Evolutionary conservation across 2,113 vertebrate genomes (phyloP), one percentile per base, ranked within the genome.

Genomic region (Peromyscus leucopus): DNA sequence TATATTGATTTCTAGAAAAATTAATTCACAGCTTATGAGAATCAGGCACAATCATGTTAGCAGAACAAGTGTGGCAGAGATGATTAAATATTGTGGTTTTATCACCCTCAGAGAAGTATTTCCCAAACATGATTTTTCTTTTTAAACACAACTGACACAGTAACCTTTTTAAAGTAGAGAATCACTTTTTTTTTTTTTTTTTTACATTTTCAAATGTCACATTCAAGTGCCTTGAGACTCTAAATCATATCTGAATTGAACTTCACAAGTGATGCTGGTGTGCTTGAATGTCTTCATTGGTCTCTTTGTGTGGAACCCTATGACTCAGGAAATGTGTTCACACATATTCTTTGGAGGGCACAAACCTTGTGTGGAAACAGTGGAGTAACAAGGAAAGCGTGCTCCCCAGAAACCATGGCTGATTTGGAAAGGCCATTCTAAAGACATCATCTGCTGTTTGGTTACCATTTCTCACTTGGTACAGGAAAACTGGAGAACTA

Each of bases 341-440:
- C 91, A 95, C 19, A 19, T 28, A 59, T 90, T 94, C 92, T 89
- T 93, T 31, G 55, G 79, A 95, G 90, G 76, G 55, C 39, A 91
- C 28, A 46, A 92, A 86, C 71, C 90, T 91, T 26, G 69, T 63
- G 57, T 6, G 59, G 88, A 86, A 78, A 90, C 88, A 79, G 91
- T 82, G 91, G 93, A 87, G 94, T 94, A 89, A 96, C 46, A 42
- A 96, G 89, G 85, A 95, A 92, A 93, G 90, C 51, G 91, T 63
- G 90, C 86, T 69, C 65, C 67, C 86, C 85, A 71, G 85, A 94
- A 88, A 83, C 72, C 59, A 89, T 15, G 42, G 86, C 83, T 76
- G 7, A 82, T 96, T 95, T 96, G 87, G 91, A 96, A 96, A 94
- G 55, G 90, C 31, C 91, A 95, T 79, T 91, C 96, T 91, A 93